phyloP scores from a whole-genome alignment of 2,888 invertebrate genomes.

The Idaea biselata region DNA sequence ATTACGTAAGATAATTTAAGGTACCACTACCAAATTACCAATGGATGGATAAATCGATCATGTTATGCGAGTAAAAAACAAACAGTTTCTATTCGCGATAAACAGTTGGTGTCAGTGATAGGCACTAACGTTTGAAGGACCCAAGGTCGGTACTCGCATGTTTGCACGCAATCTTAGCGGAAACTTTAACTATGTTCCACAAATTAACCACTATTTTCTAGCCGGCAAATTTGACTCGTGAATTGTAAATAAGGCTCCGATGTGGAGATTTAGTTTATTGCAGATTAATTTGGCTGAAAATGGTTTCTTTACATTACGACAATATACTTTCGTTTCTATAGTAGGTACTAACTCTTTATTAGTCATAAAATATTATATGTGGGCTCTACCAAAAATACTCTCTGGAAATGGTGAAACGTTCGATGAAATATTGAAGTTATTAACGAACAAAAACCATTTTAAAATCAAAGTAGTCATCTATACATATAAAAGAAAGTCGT shows the following conservation, averaged over 20 bases:
- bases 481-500: too few relatives aligned
- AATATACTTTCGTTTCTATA: background rate
- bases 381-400: background rate
- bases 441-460: background rate
- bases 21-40: too few relatives aligned
- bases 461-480: background rate
- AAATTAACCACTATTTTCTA: slow-evolving; percentile 24
- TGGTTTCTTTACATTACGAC: slow-evolving; percentile 1
- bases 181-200: slow-evolving; percentile 20
- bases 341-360: background rate
- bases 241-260: slow-evolving; percentile 12
- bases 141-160: slow-evolving; percentile 52
- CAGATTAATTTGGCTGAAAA: background rate
- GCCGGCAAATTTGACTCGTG: slow-evolving; percentile 14
- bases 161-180: slow-evolving; percentile 47
- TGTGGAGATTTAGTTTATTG: background rate
- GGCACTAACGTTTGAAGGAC: slow-evolving; percentile 26
- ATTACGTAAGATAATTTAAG: too few relatives aligned
- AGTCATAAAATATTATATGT: background rate
- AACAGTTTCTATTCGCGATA: background rate
- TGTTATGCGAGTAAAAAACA: background rate
- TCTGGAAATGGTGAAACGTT: background rate
- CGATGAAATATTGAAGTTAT: background rate
- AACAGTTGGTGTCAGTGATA: background rate
- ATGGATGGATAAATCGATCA: background rate